Conservation (phyloP, 2,888 invertebrate genomes). For the Drosophila hamatofila region DNA sequence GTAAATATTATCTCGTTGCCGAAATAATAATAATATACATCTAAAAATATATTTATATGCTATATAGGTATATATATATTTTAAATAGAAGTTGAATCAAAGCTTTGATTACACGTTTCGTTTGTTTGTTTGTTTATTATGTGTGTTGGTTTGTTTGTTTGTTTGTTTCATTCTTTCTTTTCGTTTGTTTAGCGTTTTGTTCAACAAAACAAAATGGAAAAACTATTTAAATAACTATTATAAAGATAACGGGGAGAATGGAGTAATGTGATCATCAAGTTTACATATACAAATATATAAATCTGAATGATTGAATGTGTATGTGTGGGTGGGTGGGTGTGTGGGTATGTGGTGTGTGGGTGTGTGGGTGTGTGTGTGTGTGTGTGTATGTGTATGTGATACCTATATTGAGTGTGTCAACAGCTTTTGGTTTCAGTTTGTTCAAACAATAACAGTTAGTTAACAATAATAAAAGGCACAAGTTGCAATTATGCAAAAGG, state of each 20-base stretch:
- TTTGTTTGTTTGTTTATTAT: constrained; percentile 46
- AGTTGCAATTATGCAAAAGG: constrained; percentile 76
- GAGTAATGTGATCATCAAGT: constrained; percentile 25
- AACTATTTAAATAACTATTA: constrained; percentile 78
- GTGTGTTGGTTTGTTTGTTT: constrained; percentile 26
- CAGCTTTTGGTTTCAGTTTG: constrained; percentile 76
- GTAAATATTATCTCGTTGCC: constrained; percentile 72
- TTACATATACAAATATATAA: constrained; percentile 7
- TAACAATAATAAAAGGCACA: constrained; percentile 78
- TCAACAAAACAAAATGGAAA: constrained; percentile 74
- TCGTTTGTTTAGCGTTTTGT: constrained; percentile 72
- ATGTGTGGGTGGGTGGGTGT: not conserved
- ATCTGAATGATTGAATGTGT: constrained; percentile 30
- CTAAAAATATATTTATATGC: constrained; percentile 80
- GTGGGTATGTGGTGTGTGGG: constrained; percentile 13
- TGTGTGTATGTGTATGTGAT: constrained; percentile 30
- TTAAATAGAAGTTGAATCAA: constrained; percentile 77
- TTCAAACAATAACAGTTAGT: constrained; percentile 77
- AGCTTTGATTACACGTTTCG: constrained; percentile 73
- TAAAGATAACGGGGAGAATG: constrained; percentile 38
- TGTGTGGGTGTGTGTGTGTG: constrained; percentile 5
- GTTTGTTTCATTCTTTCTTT: constrained; percentile 23
- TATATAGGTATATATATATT: constrained; percentile 73
- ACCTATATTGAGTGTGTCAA: constrained; percentile 59
- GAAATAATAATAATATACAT: constrained; percentile 82